Conservation (phyloP, 2,797 vertebrate genomes). For the Potorous gilbertii region DNA sequence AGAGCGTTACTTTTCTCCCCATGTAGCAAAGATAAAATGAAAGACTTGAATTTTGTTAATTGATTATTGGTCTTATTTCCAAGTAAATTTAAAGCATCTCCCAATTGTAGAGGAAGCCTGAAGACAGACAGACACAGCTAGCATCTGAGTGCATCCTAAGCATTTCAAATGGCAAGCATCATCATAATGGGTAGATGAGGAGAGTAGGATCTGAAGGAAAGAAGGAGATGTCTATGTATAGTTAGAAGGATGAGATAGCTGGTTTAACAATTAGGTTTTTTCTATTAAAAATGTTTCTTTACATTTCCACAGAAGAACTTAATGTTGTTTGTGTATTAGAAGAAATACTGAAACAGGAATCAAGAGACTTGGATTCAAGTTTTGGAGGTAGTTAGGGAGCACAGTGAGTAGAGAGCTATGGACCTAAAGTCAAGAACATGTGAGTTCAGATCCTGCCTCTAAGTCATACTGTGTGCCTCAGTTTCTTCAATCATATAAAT, state of each 20-base stretch:
- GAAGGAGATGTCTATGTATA: background rate
- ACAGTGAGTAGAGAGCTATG: background rate
- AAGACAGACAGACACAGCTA: background rate
- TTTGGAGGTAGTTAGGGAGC: background rate
- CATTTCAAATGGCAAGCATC: background rate
- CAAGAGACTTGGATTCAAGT: background rate
- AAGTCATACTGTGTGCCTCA: background rate
- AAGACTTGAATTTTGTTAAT: background rate
- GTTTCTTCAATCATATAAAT: background rate
- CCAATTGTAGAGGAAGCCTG: background rate
- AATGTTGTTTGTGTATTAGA: background rate
- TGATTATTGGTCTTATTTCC: background rate
- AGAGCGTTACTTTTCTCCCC: background rate
- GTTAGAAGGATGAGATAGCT: background rate
- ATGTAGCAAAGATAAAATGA: background rate
- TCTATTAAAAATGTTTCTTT: background rate
- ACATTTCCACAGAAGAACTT: background rate
- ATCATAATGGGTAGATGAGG: background rate
- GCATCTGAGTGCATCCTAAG: background rate
- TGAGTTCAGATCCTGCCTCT: background rate
- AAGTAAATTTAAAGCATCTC: background rate
- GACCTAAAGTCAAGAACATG: background rate
- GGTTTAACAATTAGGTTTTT: background rate
- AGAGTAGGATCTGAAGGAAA: background rate
- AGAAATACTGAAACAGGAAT: background rate